Conservation (phyloP, 2,888 invertebrate genomes). For the Cantharis nigra region DNA sequence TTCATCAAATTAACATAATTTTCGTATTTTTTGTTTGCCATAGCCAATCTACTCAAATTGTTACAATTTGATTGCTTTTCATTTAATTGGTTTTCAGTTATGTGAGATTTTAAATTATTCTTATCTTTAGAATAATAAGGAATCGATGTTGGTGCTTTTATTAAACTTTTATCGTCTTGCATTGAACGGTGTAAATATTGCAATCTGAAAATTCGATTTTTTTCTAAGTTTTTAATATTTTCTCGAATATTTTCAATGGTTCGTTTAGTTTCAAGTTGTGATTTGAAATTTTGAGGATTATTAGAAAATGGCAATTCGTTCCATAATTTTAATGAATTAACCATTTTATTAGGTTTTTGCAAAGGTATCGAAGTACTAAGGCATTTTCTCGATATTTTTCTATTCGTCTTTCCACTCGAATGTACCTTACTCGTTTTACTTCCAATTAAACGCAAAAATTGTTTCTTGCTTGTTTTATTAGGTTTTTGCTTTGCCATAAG, state of each 20-base stretch:
- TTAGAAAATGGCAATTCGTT: slow-evolving; percentile 5
- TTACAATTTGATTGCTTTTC: neutral
- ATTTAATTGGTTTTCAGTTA: neutral
- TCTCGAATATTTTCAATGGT: neutral
- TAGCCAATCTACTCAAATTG: neutral
- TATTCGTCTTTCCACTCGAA: neutral
- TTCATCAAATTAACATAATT: neutral
- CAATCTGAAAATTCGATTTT: neutral
- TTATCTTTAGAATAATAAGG: neutral
- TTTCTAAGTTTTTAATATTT: neutral
- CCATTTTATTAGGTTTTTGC: neutral
- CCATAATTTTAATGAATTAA: neutral
- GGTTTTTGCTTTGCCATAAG: slow-evolving; percentile 6
- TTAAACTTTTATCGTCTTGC: neutral
- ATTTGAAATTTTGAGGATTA: neutral
- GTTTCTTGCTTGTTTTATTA: slow-evolving; percentile 9
- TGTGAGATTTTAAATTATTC: neutral
- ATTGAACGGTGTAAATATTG: neutral
- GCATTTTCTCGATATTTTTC: neutral
- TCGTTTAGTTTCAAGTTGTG: neutral
- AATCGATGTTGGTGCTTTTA: neutral
- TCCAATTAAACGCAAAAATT: neutral
- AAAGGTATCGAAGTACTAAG: neutral
- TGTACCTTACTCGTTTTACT: neutral
- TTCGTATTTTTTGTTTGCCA: neutral